Percentiles rank a stretch among this genome's conserved stretches.
Evolutionary conservation across 1,140 invertebrate species (phyloP).

Genomic region (Saxidomus purpurata): DNA sequence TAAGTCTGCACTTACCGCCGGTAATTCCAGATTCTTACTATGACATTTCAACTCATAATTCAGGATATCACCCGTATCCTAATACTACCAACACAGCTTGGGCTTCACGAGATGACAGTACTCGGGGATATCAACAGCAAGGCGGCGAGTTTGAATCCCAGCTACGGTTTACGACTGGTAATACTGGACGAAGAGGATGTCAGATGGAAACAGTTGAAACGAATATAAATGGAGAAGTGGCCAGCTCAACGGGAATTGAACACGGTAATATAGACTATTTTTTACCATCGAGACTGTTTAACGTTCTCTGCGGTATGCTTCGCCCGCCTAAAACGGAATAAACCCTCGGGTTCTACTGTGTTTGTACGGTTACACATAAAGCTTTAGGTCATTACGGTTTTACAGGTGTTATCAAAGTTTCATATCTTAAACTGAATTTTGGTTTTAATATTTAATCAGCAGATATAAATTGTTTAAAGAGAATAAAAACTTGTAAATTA

Average conservation of each 20-base stretch:
- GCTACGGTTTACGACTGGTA: background rate
- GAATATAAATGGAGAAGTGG: background rate
- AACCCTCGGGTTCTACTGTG: too few relatives aligned
- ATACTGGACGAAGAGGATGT: background rate
- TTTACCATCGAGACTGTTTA: too few relatives aligned
- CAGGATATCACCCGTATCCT: slow-evolving; percentile 10
- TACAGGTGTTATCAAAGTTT: too few relatives aligned
- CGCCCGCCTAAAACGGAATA: too few relatives aligned
- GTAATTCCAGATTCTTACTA: slow-evolving; percentile 64
- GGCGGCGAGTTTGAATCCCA: slow-evolving; percentile 28
- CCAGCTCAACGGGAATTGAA: background rate
- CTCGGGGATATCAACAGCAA: background rate
- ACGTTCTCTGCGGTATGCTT: too few relatives aligned
- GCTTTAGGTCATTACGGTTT: too few relatives aligned
- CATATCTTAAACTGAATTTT: too few relatives aligned
- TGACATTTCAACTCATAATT: slow-evolving; percentile 43
- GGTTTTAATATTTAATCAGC: too few relatives aligned
- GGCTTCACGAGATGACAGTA: slow-evolving; percentile 37
- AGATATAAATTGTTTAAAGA: too few relatives aligned
- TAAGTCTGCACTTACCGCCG: slow-evolving; percentile 32
- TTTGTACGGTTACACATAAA: too few relatives aligned
- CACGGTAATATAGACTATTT: background rate
- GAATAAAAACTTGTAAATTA: too few relatives aligned
- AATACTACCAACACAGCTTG: background rate
- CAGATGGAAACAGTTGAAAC: background rate